Base-by-base conservation (phyloP, 1,140 invertebrate species). In the Laupala kohalensis region DNA sequence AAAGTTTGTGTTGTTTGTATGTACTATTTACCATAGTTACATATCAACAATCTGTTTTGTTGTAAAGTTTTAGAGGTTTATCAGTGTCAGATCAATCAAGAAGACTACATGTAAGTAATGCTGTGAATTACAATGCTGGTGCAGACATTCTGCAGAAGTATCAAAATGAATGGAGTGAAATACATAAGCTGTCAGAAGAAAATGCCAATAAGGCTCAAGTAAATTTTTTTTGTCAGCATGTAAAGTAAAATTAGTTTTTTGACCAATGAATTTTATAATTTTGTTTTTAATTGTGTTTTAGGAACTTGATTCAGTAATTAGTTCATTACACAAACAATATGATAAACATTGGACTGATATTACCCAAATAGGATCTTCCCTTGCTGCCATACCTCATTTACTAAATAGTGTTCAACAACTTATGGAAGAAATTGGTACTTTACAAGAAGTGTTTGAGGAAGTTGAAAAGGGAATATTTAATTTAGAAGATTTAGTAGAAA, bases 401-500 rank as follows among this genome's bases (percentile, higher is more conserved):
- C 82, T 86, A 24, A 81, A 81, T 75, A 81, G 81, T 25, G 82
- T 89, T 64, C 81, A 86, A 76, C 78, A 84, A 37, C 78, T 88
- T 24, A 85, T 86, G 77, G 81, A 83, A 73, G 82, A 86, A 78
- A 84, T 90, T 77, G 84, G 86, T 86, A 81, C 82, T 24, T 77
- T 90, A 29, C 84, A 88, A 77, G 82, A 84, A 75, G 78, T 83
- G 26, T 89, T 88, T 78, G 86, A 88, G 69, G 85, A 85, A 74
- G 86, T 89, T 3, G 88, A 90, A 78, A 80, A 79, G 70, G 82
- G 83, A 23, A 76, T 91, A 25, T 77, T 88, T 67, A 77, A 84
- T 69, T 79, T 91, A 25, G 86, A 90, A 77, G 83, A 89, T 77
- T 75, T 89, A 29, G 85, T 89, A 73, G 88, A 91, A 76, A 84